Evolutionary conservation across 64 coral and sea anemone species (phyloP).

Genomic region (Cladopsammia gracilis): DNA sequence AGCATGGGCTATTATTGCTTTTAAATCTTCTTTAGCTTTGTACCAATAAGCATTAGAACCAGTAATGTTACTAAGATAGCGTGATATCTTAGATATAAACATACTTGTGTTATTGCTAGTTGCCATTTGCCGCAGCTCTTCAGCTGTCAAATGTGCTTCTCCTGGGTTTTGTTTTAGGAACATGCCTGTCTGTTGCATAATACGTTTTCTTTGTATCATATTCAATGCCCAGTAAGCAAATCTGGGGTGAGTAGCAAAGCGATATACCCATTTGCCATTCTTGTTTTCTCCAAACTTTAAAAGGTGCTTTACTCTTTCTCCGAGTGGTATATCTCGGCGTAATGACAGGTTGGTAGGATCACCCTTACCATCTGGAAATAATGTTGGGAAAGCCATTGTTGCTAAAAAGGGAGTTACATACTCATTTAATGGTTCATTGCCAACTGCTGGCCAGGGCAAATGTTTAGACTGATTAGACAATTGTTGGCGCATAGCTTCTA

Average conservation of each 20-base stretch:
- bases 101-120: neutral
- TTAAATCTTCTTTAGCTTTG: constrained; percentile 35
- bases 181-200: constrained; percentile 32
- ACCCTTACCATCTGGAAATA: too few species aligned
- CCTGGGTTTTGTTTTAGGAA: constrained; percentile 48
- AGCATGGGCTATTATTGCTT: constrained; percentile 24
- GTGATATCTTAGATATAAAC: neutral
- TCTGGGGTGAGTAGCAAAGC: constrained; percentile 46
- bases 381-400: too few species aligned
- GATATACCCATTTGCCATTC: neutral
- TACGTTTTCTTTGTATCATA: constrained; percentile 39
- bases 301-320: constrained; percentile 68
- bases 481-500: too few species aligned
- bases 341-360: neutral
- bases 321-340: constrained; percentile 42
- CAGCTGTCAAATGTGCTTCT: constrained; percentile 16
- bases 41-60: constrained; percentile 20
- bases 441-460: too few species aligned
- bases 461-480: too few species aligned
- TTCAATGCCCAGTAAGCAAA: constrained; percentile 46
- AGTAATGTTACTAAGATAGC: constrained; percentile 5
- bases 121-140: constrained; percentile 14
- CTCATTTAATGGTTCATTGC: too few species aligned
- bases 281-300: constrained; percentile 50
- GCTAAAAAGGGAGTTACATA: too few species aligned